Conservation (phyloP, 1,140 invertebrate species). For the Choristoneura fumiferana region DNA sequence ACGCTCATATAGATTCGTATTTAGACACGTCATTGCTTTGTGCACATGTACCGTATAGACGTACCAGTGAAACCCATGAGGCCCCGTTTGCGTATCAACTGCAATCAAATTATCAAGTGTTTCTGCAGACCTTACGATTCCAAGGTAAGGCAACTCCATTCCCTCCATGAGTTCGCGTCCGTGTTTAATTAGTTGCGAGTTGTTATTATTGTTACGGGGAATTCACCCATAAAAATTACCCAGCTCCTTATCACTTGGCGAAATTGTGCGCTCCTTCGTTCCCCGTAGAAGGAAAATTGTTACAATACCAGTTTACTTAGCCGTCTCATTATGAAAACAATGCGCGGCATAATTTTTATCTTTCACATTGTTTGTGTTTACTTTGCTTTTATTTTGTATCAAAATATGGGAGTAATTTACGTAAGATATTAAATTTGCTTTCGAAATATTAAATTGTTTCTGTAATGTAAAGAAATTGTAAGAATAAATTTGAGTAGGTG, state of each 20-base stretch:
- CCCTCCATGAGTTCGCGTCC: constrained; percentile 49
- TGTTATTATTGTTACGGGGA: constrained; percentile 72
- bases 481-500: too few species aligned
- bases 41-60: too few species aligned
- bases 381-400: too few species aligned
- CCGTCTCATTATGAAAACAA: constrained; percentile 11
- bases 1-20: too few species aligned
- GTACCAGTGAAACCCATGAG: too few species aligned
- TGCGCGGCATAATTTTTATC: constrained; percentile 12
- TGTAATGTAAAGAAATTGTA: too few species aligned
- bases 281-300: constrained; percentile 7
- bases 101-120: background rate
- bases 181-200: constrained; percentile 74
- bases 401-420: too few species aligned
- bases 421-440: too few species aligned
- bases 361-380: constrained; percentile 1
- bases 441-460: too few species aligned
- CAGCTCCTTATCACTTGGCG: constrained; percentile 53
- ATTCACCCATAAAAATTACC: constrained; percentile 71
- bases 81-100: too few species aligned
- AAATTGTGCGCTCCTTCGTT: background rate
- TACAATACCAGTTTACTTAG: constrained; percentile 11
- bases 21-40: too few species aligned
- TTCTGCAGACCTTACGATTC: constrained; percentile 52
- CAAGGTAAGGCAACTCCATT: constrained; percentile 52